Percentiles rank a stretch among this genome's conserved stretches.
These are phyloP conservation scores for Norana najaformis DNA, from an alignment of 2,888 invertebrate genomes.

Conservation along the genomic window DNA sequence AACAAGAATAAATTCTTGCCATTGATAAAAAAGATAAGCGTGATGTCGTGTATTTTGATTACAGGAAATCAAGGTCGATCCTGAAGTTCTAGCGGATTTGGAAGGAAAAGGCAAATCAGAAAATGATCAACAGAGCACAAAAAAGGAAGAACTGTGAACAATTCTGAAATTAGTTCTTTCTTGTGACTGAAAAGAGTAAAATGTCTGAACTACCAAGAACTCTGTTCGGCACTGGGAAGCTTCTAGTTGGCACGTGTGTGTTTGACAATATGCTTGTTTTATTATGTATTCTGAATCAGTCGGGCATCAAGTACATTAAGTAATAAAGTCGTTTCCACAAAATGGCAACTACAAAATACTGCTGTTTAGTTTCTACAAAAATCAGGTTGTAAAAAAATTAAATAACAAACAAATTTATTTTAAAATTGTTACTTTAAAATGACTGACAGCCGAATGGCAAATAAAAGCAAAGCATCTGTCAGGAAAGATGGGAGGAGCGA, in stretches of 20 bases:
- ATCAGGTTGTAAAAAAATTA: neutral
- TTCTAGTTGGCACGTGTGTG: too few species aligned
- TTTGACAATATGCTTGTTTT: neutral
- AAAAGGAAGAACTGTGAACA: neutral
- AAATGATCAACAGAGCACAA: neutral
- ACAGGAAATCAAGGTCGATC: neutral
- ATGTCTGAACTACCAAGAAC: neutral
- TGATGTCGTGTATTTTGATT: neutral
- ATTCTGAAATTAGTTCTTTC: too few species aligned
- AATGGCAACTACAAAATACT: too few species aligned
- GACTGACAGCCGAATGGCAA: neutral
- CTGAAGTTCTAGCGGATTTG: neutral
- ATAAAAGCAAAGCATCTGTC: neutral
- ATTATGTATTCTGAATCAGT: neutral
- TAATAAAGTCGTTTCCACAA: too few species aligned
- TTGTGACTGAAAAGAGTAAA: neutral
- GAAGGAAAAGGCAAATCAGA: neutral
- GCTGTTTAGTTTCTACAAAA: too few species aligned
- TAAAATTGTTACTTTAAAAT: neutral
- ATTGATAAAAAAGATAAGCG: neutral
- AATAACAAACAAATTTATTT: neutral
- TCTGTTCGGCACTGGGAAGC: neutral
- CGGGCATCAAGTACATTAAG: neutral
- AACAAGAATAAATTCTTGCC: neutral
- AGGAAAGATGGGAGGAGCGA: conserved; percentile 18